These are phyloP conservation scores for Brevipalpus yothersi DNA, from an alignment of 1,140 invertebrate species.

Conservation along the genomic window DNA sequence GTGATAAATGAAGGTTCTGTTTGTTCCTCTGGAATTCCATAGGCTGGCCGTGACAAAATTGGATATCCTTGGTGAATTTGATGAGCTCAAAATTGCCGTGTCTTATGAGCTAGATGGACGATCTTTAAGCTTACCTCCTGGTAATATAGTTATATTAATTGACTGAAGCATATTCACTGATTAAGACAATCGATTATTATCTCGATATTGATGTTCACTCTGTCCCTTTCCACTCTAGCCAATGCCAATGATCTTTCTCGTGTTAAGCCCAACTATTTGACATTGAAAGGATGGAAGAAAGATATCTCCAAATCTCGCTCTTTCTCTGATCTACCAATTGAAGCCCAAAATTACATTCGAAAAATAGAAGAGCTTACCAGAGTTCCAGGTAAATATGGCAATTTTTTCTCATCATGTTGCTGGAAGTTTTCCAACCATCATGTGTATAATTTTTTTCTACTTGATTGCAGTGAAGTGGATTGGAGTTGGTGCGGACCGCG, in stretches of 20 bases:
- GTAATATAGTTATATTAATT: too few relatives aligned
- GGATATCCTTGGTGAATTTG: constrained; percentile 77
- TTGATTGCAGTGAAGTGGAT: constrained; percentile 70
- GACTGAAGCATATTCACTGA: too few relatives aligned
- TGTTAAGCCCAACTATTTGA: constrained; percentile 61
- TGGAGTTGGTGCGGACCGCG: constrained; percentile 76
- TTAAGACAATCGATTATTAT: background rate
- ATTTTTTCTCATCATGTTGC: background rate
- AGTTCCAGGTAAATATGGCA: constrained; percentile 42
- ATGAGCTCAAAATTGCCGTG: constrained; percentile 63
- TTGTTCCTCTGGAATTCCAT: constrained; percentile 2
- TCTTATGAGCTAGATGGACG: constrained; percentile 53
- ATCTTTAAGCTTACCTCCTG: constrained; percentile 24
- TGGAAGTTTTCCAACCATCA: background rate
- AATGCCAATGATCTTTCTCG: constrained; percentile 21
- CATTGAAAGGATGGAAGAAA: constrained; percentile 67
- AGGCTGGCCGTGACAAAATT: constrained; percentile 78
- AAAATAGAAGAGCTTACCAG: constrained; percentile 56
- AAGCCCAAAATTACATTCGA: constrained; percentile 63
- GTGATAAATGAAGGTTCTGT: background rate
- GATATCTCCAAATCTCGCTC: constrained; percentile 52
- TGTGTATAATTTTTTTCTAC: constrained; percentile 15
- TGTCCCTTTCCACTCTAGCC: constrained; percentile 15
- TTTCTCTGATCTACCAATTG: constrained; percentile 56
- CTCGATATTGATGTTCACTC: background rate